Evolutionary conservation across 92 coral and sea anemone species (phyloP).

Genomic region (Paramuricea clavata): DNA sequence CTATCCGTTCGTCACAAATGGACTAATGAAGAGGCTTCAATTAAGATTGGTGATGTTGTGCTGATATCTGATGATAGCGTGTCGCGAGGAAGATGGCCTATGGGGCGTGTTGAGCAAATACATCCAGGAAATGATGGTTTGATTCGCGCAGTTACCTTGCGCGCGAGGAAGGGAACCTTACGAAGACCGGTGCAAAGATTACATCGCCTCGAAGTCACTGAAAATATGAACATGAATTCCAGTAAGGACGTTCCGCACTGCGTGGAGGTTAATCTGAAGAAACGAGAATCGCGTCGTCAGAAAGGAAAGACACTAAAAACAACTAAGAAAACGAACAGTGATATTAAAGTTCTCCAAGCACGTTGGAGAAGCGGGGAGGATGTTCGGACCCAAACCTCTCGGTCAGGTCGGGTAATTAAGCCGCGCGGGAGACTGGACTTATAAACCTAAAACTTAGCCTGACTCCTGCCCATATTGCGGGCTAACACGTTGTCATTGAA

Average conservation of each 20-base stretch:
- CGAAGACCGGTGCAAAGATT: background rate
- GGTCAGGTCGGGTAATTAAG: background rate
- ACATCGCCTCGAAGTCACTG: background rate
- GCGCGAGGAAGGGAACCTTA: background rate
- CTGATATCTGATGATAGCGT: slow-evolving; percentile 45
- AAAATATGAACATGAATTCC: background rate
- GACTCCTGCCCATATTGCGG: background rate
- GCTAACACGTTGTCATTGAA: background rate
- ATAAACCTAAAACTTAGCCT: background rate
- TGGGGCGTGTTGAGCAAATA: slow-evolving; percentile 26
- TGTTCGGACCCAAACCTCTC: background rate
- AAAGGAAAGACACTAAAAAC: background rate
- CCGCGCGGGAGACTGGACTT: background rate
- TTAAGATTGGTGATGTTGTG: slow-evolving; percentile 43
- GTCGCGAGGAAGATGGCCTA: slow-evolving; percentile 32
- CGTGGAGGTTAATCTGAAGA: background rate
- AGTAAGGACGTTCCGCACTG: background rate
- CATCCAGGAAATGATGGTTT: slow-evolving; percentile 54
- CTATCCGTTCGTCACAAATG: slow-evolving; percentile 58
- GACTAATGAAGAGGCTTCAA: slow-evolving; percentile 31
- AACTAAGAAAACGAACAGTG: too few relatives aligned
- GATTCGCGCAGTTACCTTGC: slow-evolving; percentile 29
- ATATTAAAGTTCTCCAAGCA: too few relatives aligned
- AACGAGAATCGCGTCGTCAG: background rate
- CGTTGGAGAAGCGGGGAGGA: background rate